Evolutionary conservation across 2,113 vertebrate species (phyloP).

Genomic region (Pygoscelis antarcticus): DNA sequence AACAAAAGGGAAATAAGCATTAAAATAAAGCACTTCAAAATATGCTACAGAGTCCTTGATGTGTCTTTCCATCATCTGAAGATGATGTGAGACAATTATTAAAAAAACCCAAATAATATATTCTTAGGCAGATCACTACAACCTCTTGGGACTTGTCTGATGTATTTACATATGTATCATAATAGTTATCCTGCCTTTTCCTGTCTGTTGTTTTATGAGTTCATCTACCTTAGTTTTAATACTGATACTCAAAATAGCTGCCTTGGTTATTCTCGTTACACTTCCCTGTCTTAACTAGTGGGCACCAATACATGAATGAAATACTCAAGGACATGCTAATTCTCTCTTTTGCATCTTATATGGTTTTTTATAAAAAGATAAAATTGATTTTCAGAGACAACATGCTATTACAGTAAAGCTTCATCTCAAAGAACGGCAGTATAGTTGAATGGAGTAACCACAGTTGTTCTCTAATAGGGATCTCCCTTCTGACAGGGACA

Average conservation of each 20-base stretch:
- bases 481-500: background rate
- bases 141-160: background rate
- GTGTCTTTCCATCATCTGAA: background rate
- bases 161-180: background rate
- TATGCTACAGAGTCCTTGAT: background rate
- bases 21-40: conserved; percentile 20
- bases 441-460: background rate
- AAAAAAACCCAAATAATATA: background rate
- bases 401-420: background rate
- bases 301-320: background rate
- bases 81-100: background rate
- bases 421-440: background rate
- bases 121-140: background rate
- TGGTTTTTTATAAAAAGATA: background rate
- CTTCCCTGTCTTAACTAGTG: background rate
- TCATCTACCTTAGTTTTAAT: background rate
- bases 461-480: background rate
- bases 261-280: background rate
- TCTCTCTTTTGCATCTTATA: background rate
- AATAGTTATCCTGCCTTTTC: background rate
- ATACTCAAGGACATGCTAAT: background rate
- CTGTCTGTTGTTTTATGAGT: background rate
- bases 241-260: background rate
- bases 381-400: background rate
- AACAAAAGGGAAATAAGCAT: background rate